Evolutionary conservation across 2,888 invertebrate species (phyloP), one percentile per base, ranked within the genome.

Genomic region (Euzetes globulus): DNA sequence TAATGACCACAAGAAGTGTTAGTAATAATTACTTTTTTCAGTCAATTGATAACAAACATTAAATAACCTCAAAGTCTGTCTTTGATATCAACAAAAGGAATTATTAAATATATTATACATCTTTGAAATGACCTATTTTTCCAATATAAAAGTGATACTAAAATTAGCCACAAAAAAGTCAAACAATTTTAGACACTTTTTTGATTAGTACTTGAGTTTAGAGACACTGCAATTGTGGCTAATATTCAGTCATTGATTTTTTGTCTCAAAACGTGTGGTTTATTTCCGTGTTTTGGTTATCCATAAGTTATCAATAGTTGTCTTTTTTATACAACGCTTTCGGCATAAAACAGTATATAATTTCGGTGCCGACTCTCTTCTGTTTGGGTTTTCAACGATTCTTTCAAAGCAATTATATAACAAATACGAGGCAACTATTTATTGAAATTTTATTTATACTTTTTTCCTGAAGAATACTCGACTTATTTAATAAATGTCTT

Each of bases 1-100:
- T 65, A 65, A 65, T 65, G 65, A 65, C 65, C 65, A 65, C 65
- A 65, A 65, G 6, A 65, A 65, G 37, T 37, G 58, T 27, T 58
- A 27, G 4, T 58, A 11, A 29, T 58, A 29, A 22, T 4, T 58
- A 4, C 7, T 58, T 27, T 58, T 33, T 7, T 33, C 33, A 33
- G 7, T 7, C 13, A 27, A 58, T 58, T 58, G 27, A 27, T 58
- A 58, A 6, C 5, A 55, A 6, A 22, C 13, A 9, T 15, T 27
- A 11, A 27, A 58, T 58, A 27, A 29, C 27, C 37, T 65, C 15
- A 33, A 63, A 3, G 29, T n/a, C 15, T 7, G 19, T 5, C 11
- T 65, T 37, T 65, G 19, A 37, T 17, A 37, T 19, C 37, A 63
- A 63, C 37, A 65, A 65, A 37, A 65, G 27, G 29, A 58, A 58